These are phyloP conservation scores for Candidula unifasciata DNA, from an alignment of 2,888 invertebrate species.

Conservation along the genomic window DNA sequence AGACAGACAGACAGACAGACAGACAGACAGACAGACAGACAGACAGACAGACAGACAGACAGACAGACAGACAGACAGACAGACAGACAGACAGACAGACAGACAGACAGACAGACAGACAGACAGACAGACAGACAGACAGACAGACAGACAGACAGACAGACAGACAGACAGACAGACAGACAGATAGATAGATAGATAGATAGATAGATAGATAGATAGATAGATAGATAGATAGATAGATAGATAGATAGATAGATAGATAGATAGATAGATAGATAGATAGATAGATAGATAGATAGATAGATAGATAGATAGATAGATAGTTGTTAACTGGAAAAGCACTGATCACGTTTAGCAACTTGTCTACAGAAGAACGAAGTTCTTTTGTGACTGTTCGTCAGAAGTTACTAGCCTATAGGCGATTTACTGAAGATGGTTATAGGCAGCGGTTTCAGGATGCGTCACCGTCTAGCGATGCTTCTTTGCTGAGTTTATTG, in stretches of 20 bases:
- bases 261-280: background rate
- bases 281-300: too few relatives aligned
- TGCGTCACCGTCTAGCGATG: too few relatives aligned
- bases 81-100: conserved; percentile 23
- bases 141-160: background rate
- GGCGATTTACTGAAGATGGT: too few relatives aligned
- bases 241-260: background rate
- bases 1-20: too few relatives aligned
- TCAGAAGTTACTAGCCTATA: too few relatives aligned
- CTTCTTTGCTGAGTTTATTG: too few relatives aligned
- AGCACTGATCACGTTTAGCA: too few relatives aligned
- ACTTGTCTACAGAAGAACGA: too few relatives aligned
- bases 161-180: conserved; percentile 8
- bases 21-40: background rate
- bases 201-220: background rate
- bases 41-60: background rate
- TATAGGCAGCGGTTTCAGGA: too few relatives aligned
- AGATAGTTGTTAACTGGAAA: too few relatives aligned
- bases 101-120: conserved; percentile 25
- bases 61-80: conserved; percentile 1
- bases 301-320: too few relatives aligned
- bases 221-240: background rate
- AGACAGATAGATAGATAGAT: background rate
- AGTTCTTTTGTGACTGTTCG: too few relatives aligned
- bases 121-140: conserved; percentile 6